Evolutionary conservation across 2,888 invertebrate species (phyloP), one percentile per base, ranked within the genome.

Genomic region (Torymus aiolomorphi): DNA sequence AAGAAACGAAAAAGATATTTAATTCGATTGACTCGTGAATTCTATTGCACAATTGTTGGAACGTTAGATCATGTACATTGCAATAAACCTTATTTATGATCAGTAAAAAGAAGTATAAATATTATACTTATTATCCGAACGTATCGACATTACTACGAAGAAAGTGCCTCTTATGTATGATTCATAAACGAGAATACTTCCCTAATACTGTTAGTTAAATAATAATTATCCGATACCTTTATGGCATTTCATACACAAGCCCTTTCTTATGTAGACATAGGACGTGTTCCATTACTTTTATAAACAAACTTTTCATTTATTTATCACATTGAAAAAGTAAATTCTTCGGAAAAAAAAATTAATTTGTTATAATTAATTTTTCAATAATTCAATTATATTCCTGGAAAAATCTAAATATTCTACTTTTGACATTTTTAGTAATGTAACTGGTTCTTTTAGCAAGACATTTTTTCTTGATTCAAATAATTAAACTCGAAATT

Each of bases 151-250:
- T 59, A 70, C 67, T 71, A n/a, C 18, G 24, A 74, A 59, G 42
- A 61, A 71, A 66, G 20, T 18, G 62, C 31, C 66, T 79, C 49
- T 14, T 56, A 2, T 61, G 24, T 75, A 57, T 78, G 81, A 81
- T 76, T 76, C 78, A 76, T 73, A 54, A 81, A 76, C 69, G 73
- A 81, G 78, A 80, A 82, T 82, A 81, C 76, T 81, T 80, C 18
- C 62, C 65, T 82, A 82, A 82, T 82, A 82, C 82, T 82, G 82
- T 76, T 76, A 78, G 80, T 75, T 76, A 18, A 79, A 77, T 51
- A 80, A 82, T 63, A 62, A 73, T 78, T 73, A 61, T 16, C 59
- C 65, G 52, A 71, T 31, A 66, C 59, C 16, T 24, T 56, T 4
- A 16, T 24, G 66, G 59, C 59, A 31, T 59, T 31, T 51, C 51